Evolutionary conservation across 23 tunicate species (phyloP), one percentile per base, ranked within the genome.

Genomic region (Ciona savignyi): DNA sequence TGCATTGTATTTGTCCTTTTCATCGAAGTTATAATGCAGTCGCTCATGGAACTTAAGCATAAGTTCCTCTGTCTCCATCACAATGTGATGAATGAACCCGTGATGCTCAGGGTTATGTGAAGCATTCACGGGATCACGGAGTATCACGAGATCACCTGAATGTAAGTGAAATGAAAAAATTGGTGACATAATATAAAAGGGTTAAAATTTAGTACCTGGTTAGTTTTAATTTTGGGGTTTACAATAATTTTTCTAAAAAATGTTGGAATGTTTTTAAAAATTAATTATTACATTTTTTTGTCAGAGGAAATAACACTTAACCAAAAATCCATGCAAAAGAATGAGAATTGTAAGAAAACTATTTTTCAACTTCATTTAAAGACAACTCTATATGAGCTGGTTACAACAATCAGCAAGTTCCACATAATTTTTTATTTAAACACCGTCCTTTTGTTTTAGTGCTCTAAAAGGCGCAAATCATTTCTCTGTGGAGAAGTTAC

Each of bases 51-150:
- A 88, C 68, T 82, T 82, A 1, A 88, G 35, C n/a, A 77, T 71
- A 2, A 88, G 32, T 27, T 81, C 96, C 34, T 88, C 96, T n/a
- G 77, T 68, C 34, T 88, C 96, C 65, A 61, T 34, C 24, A 73
- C 25, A 33, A 88, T 81, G 71, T 88, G 88, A 35, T 88, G 96
- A 34, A 88, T 88, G 35, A 75, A 88, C 6, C 96, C 96, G 11
- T 82, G 83, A 63, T 82, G 74, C 65, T 62, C 72, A 4, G 80
- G 42, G 3, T 28, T 21, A 63, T 71, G 35, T 2, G 76, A 25
- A 2, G 31, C 3, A 24, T 24, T 33, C 32, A 49, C 32, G 9
- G 51, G 51, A 31, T 69, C 73, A 33, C 34, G 23, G 1, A 72
- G 70, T 20, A 71, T 32, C 29, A 82, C 75, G 32, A 35, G 22